phyloP scores from a whole-genome alignment of 1,140 invertebrate genomes.

The Drosophila eugracilis region DNA sequence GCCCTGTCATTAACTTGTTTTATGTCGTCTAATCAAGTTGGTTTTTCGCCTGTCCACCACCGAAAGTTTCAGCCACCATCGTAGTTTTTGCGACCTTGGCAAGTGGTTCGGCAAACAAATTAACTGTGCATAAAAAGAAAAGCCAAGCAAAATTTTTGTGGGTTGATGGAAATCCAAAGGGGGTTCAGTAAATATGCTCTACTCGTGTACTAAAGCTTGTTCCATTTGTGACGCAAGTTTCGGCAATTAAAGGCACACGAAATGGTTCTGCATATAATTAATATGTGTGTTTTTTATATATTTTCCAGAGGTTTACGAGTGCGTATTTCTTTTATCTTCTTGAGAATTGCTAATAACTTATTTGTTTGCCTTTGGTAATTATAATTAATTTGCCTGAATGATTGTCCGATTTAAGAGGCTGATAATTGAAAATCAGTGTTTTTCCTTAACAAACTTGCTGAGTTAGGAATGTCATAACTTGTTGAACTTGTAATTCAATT shows the following conservation, averaged over 20 bases:
- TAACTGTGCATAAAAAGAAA: conserved; percentile 2
- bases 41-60: conserved; percentile 37
- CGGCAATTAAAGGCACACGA: conserved; percentile 30
- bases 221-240: conserved; percentile 20
- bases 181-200: neutral
- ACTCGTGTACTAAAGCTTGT: conserved; percentile 8
- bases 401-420: too few species aligned
- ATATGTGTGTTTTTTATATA: neutral
- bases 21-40: conserved; percentile 69
- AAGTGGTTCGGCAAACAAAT: conserved; percentile 28
- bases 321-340: neutral
- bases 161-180: neutral
- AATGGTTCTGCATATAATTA: conserved; percentile 2
- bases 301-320: conserved; percentile 3
- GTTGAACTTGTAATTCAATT: too few species aligned
- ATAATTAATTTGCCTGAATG: too few species aligned
- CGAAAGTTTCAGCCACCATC: conserved; percentile 4
- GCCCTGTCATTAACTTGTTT: conserved; percentile 77
- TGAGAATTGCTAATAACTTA: conserved; percentile 8
- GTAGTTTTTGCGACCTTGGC: conserved; percentile 17
- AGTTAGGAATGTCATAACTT: too few species aligned
- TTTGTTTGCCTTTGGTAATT: conserved; percentile 3
- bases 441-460: too few species aligned
- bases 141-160: neutral
- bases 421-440: too few species aligned